phyloP scores from a whole-genome alignment of 1,140 invertebrate genomes.

The Cylas formicarius region DNA sequence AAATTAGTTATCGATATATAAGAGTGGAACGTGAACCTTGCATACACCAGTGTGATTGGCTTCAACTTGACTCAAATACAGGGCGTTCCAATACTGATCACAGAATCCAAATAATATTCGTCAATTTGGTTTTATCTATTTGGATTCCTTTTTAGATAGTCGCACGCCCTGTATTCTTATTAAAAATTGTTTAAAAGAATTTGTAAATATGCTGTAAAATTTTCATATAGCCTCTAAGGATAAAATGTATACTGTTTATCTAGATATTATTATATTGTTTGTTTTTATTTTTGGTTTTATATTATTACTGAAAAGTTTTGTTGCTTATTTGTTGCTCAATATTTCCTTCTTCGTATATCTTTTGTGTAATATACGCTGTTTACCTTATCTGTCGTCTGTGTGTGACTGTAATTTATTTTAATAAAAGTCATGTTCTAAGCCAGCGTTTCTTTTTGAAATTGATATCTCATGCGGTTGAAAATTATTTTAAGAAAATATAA shows the following conservation, averaged over 20 bases:
- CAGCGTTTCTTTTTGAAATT: too few relatives aligned
- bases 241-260: conserved; percentile 42
- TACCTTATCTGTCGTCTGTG: conserved; percentile 38
- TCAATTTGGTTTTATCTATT: too few relatives aligned
- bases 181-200: too few relatives aligned
- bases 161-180: too few relatives aligned
- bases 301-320: conserved; percentile 38
- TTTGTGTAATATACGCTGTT: conserved; percentile 38
- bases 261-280: conserved; percentile 36
- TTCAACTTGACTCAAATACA: conserved; percentile 9
- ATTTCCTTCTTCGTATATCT: conserved; percentile 35
- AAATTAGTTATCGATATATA: background rate
- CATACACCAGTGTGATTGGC: conserved; percentile 37
- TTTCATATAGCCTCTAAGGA: conserved; percentile 38
- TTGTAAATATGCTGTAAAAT: conserved; percentile 41
- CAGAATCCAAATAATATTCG: too few relatives aligned
- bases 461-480: conserved; percentile 17
- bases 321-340: conserved; percentile 45
- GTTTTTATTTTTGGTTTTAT: conserved; percentile 39
- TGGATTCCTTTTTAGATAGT: too few relatives aligned
- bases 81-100: conserved; percentile 3
- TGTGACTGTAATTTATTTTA: conserved; percentile 47
- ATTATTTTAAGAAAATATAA: background rate
- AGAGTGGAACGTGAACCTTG: conserved; percentile 37
- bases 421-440: conserved; percentile 40